Conservation (phyloP, 2,888 invertebrate species). For the Athalia cordata region DNA sequence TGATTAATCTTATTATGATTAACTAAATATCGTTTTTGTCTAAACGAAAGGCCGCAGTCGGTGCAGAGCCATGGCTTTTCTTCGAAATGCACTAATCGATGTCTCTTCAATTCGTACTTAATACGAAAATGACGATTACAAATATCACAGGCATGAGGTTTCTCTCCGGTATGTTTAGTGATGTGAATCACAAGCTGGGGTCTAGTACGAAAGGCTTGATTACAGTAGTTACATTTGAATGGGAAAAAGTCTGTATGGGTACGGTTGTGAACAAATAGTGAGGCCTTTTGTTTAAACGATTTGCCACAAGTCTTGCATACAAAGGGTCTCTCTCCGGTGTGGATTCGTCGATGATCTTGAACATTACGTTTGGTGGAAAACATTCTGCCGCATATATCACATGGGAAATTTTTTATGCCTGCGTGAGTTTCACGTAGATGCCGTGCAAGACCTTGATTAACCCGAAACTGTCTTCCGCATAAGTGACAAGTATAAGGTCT, state of each 20-base stretch:
- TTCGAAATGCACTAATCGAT: slow-evolving; percentile 75
- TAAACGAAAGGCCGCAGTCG: slow-evolving; percentile 73
- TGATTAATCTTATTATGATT: slow-evolving; percentile 75
- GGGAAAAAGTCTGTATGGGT: slow-evolving; percentile 78
- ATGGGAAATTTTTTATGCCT: slow-evolving; percentile 77
- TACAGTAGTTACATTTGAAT: slow-evolving; percentile 78
- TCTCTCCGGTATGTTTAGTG: slow-evolving; percentile 79
- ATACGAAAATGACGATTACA: slow-evolving; percentile 78
- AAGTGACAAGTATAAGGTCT: slow-evolving; percentile 80
- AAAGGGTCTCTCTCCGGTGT: slow-evolving; percentile 78
- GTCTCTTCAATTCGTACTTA: slow-evolving; percentile 77
- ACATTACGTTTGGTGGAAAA: slow-evolving; percentile 79
- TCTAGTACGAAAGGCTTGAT: slow-evolving; percentile 78
- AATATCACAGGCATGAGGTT: slow-evolving; percentile 77
- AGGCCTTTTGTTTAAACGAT: slow-evolving; percentile 80
- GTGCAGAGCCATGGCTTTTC: slow-evolving; percentile 75
- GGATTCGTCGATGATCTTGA: slow-evolving; percentile 78
- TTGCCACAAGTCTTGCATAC: slow-evolving; percentile 79
- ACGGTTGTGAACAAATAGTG: slow-evolving; percentile 79
- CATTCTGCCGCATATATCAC: slow-evolving; percentile 76
- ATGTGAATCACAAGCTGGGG: slow-evolving; percentile 77
- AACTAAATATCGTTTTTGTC: slow-evolving; percentile 75
- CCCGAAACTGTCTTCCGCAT: slow-evolving; percentile 81
- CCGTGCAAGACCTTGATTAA: slow-evolving; percentile 79
- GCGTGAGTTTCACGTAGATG: slow-evolving; percentile 81